Evolutionary conservation across 2,797 vertebrate genomes (phyloP).

Genomic region (Psittacula echo): DNA sequence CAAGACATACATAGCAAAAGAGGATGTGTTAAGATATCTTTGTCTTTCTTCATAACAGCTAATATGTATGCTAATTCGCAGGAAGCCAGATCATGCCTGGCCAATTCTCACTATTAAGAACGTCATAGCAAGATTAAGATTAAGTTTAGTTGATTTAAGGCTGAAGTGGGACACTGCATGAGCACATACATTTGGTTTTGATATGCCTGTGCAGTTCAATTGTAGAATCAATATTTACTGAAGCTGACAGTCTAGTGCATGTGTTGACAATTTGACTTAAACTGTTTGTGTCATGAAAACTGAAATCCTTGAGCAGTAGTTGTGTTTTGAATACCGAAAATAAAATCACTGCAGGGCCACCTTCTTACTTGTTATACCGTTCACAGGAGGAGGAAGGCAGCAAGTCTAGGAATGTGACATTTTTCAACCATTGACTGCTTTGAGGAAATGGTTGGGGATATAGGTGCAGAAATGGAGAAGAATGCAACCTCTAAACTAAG

Average conservation of each 20-base stretch:
- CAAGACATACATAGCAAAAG: background rate
- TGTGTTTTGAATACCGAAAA: background rate
- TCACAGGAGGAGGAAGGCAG: background rate
- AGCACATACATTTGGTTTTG: background rate
- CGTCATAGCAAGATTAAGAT: background rate
- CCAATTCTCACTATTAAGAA: background rate
- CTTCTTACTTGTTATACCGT: background rate
- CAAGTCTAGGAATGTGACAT: accelerated
- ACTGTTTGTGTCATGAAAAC: background rate
- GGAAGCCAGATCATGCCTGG: background rate
- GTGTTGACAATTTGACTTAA: conserved; percentile 12
- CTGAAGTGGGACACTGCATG: background rate
- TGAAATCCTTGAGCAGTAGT: background rate
- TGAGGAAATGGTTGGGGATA: background rate
- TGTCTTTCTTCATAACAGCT: background rate
- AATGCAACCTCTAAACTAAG: background rate
- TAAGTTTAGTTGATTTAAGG: background rate
- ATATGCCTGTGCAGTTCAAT: background rate
- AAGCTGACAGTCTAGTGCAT: background rate
- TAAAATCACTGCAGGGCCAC: background rate
- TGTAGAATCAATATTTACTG: conserved; percentile 1
- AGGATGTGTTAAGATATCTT: background rate
- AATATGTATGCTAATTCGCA: background rate
- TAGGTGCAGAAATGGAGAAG: background rate
- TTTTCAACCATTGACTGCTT: background rate